Conservation (phyloP, 2,888 invertebrate genomes). For the Stratiomys singularior region DNA sequence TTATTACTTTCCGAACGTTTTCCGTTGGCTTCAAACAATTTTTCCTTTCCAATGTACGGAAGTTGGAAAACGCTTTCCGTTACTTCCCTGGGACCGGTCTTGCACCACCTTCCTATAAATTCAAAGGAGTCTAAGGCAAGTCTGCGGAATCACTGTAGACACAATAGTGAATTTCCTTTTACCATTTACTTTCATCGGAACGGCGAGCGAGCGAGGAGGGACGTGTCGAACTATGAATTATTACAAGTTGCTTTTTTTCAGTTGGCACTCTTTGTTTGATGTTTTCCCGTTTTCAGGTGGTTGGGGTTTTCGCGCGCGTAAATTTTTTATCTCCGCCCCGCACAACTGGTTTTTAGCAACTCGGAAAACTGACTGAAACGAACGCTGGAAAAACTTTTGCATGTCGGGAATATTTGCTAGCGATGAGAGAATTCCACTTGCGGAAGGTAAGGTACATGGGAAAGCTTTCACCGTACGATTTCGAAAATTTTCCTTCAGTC, state of each 20-base stretch:
- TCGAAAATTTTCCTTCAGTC: constrained; percentile 1
- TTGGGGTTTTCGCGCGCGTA: constrained; percentile 48
- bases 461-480: constrained; percentile 32
- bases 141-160: constrained; percentile 5
- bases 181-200: neutral
- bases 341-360: constrained; percentile 50
- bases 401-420: constrained; percentile 30
- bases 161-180: neutral
- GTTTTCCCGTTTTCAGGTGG: constrained; percentile 39
- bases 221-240: neutral
- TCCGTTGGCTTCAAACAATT: neutral
- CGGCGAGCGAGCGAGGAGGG: neutral
- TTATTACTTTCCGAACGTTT: neutral
- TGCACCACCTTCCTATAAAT: neutral
- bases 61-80: constrained; percentile 9
- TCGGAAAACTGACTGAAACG: constrained; percentile 47
- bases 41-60: constrained; percentile 2
- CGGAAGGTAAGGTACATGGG: constrained; percentile 27
- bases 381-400: constrained; percentile 36
- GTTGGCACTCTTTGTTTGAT: constrained; percentile 30
- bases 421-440: constrained; percentile 12
- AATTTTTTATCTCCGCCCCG: constrained; percentile 33
- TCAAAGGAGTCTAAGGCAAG: neutral
- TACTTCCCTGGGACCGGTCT: constrained; percentile 12
- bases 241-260: neutral